phyloP scores from a whole-genome alignment of 1,140 invertebrate genomes.

The Drosophila trapezifrons region DNA sequence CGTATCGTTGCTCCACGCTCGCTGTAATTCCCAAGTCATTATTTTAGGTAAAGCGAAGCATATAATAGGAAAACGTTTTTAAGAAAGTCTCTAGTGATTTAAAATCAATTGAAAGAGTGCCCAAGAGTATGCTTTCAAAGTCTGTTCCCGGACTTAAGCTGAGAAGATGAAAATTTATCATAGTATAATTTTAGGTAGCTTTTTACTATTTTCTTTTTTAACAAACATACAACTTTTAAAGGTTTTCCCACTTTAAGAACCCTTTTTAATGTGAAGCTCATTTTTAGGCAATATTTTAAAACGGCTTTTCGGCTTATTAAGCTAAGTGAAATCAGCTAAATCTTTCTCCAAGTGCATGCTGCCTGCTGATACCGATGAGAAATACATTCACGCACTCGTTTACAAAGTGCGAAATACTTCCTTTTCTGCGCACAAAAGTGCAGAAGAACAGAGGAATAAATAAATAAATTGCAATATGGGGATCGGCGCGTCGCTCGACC shows the following conservation, averaged over 20 bases:
- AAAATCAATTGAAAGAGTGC: not conserved
- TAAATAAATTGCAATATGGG: constrained; percentile 47
- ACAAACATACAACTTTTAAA: too few species aligned
- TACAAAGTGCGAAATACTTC: constrained; percentile 49
- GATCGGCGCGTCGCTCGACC: constrained; percentile 19
- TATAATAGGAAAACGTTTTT: too few species aligned
- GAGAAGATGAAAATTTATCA: not conserved
- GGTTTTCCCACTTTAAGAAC: not conserved
- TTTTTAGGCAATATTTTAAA: too few species aligned
- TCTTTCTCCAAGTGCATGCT: constrained; percentile 19
- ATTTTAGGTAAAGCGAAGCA: not conserved
- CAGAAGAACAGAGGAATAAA: constrained; percentile 28
- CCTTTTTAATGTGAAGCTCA: not conserved
- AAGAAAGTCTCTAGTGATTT: not conserved
- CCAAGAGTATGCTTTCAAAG: not conserved
- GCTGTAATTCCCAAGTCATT: not conserved
- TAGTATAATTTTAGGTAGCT: not conserved
- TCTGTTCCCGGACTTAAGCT: too few species aligned
- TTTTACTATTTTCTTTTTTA: too few species aligned
- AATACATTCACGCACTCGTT: constrained; percentile 29
- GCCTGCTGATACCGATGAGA: constrained; percentile 35
- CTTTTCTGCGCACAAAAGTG: constrained; percentile 33
- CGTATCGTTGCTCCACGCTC: not conserved
- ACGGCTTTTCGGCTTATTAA: too few species aligned
- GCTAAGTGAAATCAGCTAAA: too few species aligned